These are phyloP conservation scores for Pristionchus fissidentatus DNA, from an alignment of 2,888 invertebrate species.

Conservation along the genomic window DNA sequence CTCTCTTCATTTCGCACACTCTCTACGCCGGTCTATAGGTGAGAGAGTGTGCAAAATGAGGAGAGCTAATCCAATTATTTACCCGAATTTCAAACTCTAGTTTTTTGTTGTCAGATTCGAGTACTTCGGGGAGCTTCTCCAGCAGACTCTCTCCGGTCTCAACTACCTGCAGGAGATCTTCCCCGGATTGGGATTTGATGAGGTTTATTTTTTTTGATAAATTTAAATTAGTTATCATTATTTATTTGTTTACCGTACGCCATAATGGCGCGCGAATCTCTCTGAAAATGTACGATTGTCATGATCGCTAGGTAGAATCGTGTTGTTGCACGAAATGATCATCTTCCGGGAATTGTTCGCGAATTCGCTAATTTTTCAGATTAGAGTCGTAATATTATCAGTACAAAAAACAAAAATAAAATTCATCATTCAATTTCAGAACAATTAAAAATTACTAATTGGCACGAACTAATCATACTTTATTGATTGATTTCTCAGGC, in stretches of 20 bases:
- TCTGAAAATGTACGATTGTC: background rate
- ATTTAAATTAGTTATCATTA: too few species aligned
- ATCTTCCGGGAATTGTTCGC: too few species aligned
- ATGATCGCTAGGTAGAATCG: too few species aligned
- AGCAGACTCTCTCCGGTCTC: conserved; percentile 73
- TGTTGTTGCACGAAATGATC: too few species aligned
- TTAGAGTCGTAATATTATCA: background rate
- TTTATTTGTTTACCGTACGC: too few species aligned
- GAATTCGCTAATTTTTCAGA: background rate
- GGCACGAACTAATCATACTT: background rate
- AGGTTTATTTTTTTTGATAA: conserved; percentile 51
- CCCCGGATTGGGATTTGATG: conserved; percentile 71
- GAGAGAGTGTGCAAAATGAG: background rate
- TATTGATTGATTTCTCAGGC: conserved; percentile 49
- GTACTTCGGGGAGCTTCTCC: conserved; percentile 74
- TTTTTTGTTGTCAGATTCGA: conserved; percentile 64
- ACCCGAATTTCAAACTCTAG: background rate
- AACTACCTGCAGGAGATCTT: conserved; percentile 69
- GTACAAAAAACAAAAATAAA: background rate
- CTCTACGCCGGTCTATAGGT: background rate
- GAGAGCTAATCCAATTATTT: background rate
- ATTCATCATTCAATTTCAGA: background rate
- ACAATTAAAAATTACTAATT: background rate
- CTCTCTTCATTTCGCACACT: background rate
- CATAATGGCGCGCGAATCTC: background rate